Evolutionary conservation across 2,888 invertebrate species (phyloP), one percentile per base, ranked within the genome.

Genomic region (Parthenolecanium corni): DNA sequence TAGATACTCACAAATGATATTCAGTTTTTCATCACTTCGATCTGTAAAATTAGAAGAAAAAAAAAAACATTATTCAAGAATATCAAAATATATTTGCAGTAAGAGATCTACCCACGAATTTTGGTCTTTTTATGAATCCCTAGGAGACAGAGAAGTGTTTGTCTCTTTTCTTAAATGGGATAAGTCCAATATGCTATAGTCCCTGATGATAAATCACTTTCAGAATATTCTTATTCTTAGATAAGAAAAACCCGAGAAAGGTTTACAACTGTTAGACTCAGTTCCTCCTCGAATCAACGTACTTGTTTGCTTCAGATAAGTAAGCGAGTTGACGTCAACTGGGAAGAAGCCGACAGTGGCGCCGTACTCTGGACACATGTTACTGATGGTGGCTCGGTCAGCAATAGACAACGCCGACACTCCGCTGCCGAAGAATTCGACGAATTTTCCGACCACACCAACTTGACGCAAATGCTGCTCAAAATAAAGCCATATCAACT

Each of bases 361-460:
- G 1, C 97, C 97, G 73, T 96, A 97, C 74, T 93, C 92, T 0
- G 97, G 97, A 71, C 94, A 95, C 97, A 98, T 97, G 77, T 98
- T 98, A 68, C 94, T 89, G 62, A 98, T 92, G 0, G 97, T 98
- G 0, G 97, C 95, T 49, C 97, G 78, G 77, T 98, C 97, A 0
- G 97, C 96, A 66, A 98, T 92, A 62, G 92, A 92, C 3, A 98
- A 76, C 63, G 87, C 85, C 0, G 82, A 75, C 3, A 96, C 92
- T 2, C 97, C 97, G 0, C 92, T 86, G 0, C 97, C 97, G 75
- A 88, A 98, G 77, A 98, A 98, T 76, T 98, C 97, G 4, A 98
- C 97, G 76, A 98, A 97, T 72, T 97, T 96, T 3, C 95, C 95
- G 58, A 97, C 97, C 6, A 97, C 97, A 42, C 97, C 97, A 52